These are phyloP conservation scores for Megathymus violae DNA, from an alignment of 1,140 invertebrate genomes.

Conservation along the genomic window DNA sequence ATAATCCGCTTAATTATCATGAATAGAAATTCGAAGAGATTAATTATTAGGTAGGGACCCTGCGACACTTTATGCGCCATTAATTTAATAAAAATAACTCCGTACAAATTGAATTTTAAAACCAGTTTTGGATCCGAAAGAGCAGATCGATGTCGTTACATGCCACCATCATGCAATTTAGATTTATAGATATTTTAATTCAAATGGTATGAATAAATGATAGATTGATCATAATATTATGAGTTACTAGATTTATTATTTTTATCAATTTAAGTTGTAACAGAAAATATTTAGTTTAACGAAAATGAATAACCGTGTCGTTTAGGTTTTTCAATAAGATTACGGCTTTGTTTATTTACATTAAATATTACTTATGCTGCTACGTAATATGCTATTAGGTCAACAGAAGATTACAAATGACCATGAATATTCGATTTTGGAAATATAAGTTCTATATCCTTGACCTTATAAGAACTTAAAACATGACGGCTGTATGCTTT, in stretches of 20 bases:
- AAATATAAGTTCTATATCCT: background rate
- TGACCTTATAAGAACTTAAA: slow-evolving; percentile 7
- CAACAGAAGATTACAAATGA: background rate
- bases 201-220: slow-evolving; percentile 52
- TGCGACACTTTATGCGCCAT: slow-evolving; percentile 67
- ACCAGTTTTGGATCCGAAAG: slow-evolving; percentile 51
- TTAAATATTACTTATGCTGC: background rate
- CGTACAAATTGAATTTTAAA: slow-evolving; percentile 67
- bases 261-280: slow-evolving; percentile 43
- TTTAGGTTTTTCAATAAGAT: background rate
- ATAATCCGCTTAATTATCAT: slow-evolving; percentile 44
- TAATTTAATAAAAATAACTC: slow-evolving; percentile 66
- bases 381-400: background rate
- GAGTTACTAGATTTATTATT: slow-evolving; percentile 49
- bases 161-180: slow-evolving; percentile 46
- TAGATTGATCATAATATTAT: slow-evolving; percentile 50
- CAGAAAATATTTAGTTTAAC: slow-evolving; percentile 39
- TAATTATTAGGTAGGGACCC: slow-evolving; percentile 66
- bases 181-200: slow-evolving; percentile 56
- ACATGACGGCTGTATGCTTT: background rate
- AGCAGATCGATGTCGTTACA: slow-evolving; percentile 26
- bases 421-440: background rate
- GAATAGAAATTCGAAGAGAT: slow-evolving; percentile 67
- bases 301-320: slow-evolving; percentile 24
- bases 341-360: background rate